Base-by-base conservation (phyloP, 2,888 invertebrate species). In the Pediacus dermestoides region DNA sequence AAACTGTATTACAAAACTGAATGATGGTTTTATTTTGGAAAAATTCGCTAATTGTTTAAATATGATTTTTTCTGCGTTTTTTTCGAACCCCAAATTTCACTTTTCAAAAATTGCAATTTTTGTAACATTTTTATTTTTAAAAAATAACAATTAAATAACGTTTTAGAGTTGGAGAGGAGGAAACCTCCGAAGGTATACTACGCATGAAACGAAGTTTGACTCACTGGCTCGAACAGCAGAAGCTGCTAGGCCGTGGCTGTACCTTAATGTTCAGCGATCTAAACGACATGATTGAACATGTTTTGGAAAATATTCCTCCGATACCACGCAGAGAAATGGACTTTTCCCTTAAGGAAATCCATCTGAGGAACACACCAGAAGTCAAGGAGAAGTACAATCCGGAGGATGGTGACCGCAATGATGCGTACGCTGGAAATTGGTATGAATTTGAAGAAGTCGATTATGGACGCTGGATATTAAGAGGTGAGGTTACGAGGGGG, bases 401-500 rank as follows among this genome's bases (percentile, higher is more conserved):
- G 1, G 53, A 51, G n/a, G 53, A 52, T 8, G 49, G 56, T 16
- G 40, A 39, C 37, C 40, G 37, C 25, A 40, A 30, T 38, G 51
- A 58, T 18, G 49, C 52, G 0, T 60, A 61, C 34, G 47, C 48
- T 2, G 67, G 68, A 3, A 55, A 66, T 38, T 70, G 68, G 68
- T 61, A 63, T 39, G 52, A 57, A 13, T 70, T 68, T 35, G 50
- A 53, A n/a, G 69, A 70, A 46, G 45, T 68, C 4, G 64, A 64
- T 14, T 50, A 57, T 10, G 65, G 67, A 10, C 53, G 53, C 35
- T 70, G 70, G 70, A 68, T 69, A 30, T 37, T 69, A 8, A 57
- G 67, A 53, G 66, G 65, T 60, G 44, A 25, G 7, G 3, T 14
- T 23, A 9, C 30, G 15, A 11, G 11, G 9, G 6, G 2, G 27